Evolutionary conservation across 2,797 vertebrate species (phyloP).

Genomic region (Arctocebus calabarensis): DNA sequence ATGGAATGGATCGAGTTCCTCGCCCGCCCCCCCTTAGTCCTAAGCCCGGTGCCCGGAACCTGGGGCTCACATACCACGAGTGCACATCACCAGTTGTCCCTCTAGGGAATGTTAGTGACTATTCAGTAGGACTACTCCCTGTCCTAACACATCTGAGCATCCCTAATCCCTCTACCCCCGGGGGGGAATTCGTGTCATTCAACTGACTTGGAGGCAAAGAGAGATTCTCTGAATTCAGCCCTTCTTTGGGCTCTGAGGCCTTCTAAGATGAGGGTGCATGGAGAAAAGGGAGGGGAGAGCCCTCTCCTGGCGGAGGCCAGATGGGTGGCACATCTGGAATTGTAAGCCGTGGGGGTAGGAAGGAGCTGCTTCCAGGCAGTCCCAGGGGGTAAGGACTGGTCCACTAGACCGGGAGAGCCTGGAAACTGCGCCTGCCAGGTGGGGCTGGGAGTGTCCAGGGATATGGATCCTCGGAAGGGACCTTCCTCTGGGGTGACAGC

Average conservation of each 20-base stretch:
- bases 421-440: background rate
- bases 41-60: background rate
- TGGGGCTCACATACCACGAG: background rate
- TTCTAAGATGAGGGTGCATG: conserved; percentile 39
- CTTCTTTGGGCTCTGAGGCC: conserved; percentile 39
- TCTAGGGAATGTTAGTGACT: background rate
- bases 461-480: conserved; percentile 11
- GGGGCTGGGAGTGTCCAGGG: background rate
- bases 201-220: background rate
- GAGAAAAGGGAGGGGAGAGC: background rate
- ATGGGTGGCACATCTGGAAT: background rate
- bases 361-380: background rate
- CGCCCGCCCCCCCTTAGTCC: background rate
- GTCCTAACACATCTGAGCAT: background rate
- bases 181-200: conserved; percentile 58
- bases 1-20: background rate
- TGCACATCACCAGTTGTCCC: background rate
- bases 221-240: background rate
- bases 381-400: background rate
- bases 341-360: background rate
- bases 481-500: background rate
- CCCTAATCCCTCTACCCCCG: background rate
- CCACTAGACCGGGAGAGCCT: background rate
- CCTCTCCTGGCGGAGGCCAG: background rate
- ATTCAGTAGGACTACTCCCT: background rate